Conservation (phyloP, 2,113 vertebrate species). For the Psophia crepitans region DNA sequence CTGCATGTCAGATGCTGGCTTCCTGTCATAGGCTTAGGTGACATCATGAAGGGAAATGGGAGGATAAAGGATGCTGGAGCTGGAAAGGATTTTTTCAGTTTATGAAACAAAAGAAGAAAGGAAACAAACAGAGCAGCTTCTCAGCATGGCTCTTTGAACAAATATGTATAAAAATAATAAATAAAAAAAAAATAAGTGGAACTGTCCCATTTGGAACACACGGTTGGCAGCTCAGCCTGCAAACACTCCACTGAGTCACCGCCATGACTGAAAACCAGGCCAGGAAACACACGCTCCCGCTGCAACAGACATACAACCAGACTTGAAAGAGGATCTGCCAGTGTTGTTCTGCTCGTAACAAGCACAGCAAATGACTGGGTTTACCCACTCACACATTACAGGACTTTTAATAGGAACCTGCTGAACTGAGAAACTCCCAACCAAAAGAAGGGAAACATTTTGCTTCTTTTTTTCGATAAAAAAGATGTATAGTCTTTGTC, state of each 20-base stretch:
- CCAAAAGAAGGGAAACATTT: neutral
- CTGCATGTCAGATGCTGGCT: conserved; percentile 44
- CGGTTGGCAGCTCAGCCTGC: conserved; percentile 20
- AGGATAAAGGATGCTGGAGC: conserved; percentile 62
- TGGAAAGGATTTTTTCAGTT: conserved; percentile 54
- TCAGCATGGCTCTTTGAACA: conserved; percentile 51
- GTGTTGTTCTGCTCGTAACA: neutral
- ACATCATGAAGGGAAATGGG: conserved; percentile 65
- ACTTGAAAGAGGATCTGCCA: neutral
- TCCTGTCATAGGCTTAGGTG: conserved; percentile 56
- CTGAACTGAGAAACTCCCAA: neutral
- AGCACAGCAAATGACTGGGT: neutral
- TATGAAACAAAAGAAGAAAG: conserved; percentile 65
- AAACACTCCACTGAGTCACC: conserved; percentile 42
- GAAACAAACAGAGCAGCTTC: conserved; percentile 58
- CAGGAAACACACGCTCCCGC: conserved; percentile 25
- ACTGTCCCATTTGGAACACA: conserved; percentile 47
- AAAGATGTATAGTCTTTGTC: neutral
- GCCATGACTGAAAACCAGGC: conserved; percentile 9
- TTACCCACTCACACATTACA: neutral
- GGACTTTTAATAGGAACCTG: neutral
- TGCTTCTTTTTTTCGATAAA: neutral
- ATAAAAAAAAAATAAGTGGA: neutral
- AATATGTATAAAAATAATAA: conserved; percentile 47
- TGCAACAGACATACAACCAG: conserved; percentile 9